Evolutionary conservation across 2,888 invertebrate species (phyloP).

Genomic region (Bellardia bayeri): DNA sequence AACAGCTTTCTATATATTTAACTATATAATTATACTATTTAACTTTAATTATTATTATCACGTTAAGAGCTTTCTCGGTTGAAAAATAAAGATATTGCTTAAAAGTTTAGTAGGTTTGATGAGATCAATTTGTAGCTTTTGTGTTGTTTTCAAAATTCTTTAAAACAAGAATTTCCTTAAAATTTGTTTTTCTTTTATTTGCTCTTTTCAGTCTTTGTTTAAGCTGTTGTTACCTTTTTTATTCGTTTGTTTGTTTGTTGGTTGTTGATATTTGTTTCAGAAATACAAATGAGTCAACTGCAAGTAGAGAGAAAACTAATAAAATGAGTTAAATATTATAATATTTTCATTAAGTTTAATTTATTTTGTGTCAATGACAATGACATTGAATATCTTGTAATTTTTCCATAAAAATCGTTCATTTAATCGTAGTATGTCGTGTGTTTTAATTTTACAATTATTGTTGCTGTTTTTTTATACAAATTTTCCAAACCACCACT

Average conservation of each 20-base stretch:
- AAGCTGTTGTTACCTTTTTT: constrained; percentile 59
- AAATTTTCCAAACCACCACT: constrained; percentile 32
- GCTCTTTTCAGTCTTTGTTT: constrained; percentile 69
- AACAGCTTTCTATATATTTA: constrained; percentile 24
- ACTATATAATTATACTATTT: constrained; percentile 22
- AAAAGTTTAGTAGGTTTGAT: constrained; percentile 47
- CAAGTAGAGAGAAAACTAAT: constrained; percentile 37
- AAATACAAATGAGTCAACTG: constrained; percentile 67
- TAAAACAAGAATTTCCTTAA: constrained; percentile 66
- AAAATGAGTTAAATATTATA: neutral
- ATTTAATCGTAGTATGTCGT: constrained; percentile 27
- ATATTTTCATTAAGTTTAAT: neutral
- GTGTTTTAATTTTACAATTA: neutral
- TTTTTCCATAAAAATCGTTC: constrained; percentile 31
- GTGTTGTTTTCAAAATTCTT: constrained; percentile 51
- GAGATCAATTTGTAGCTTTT: constrained; percentile 67
- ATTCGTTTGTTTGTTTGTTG: neutral
- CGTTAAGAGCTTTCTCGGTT: constrained; percentile 43
- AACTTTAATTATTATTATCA: constrained; percentile 61
- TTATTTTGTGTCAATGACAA: constrained; percentile 33
- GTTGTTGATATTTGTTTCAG: constrained; percentile 32
- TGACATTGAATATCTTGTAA: constrained; percentile 61
- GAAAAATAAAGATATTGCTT: constrained; percentile 63
- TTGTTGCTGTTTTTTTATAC: neutral
- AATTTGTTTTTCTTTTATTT: constrained; percentile 13